Evolutionary conservation across 2,888 invertebrate genomes (phyloP).

Genomic region (Drepanosiphum platanoidis): DNA sequence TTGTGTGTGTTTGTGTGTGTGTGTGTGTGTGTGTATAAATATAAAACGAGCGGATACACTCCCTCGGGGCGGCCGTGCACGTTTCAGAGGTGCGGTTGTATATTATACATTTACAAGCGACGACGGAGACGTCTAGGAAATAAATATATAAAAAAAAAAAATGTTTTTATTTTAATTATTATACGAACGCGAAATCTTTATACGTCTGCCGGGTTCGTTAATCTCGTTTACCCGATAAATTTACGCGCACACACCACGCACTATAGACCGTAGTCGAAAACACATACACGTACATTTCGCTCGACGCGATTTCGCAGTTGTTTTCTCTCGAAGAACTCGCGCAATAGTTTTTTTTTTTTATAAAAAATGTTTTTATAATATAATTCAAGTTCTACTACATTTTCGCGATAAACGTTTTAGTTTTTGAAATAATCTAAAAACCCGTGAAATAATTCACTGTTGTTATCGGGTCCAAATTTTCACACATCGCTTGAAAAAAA

Average conservation of each 20-base stretch:
- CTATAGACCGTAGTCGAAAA: not conserved
- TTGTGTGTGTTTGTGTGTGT: not conserved
- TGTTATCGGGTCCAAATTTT: no score
- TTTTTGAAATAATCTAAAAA: no score
- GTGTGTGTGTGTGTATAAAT: not conserved
- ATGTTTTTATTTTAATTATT: slow-evolving; percentile 7
- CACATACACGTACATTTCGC: not conserved
- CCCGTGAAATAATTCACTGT: no score
- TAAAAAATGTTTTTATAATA: no score
- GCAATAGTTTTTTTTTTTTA: no score
- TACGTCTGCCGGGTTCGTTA: not conserved
- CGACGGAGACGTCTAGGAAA: not conserved
- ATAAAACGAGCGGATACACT: not conserved
- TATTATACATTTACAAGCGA: not conserved
- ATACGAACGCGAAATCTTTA: not conserved
- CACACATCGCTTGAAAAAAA: no score
- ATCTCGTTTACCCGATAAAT: slow-evolving; percentile 1
- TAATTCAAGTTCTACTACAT: no score
- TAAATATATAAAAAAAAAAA: slow-evolving; percentile 10
- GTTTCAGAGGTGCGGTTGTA: not conserved
- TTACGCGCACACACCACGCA: not conserved
- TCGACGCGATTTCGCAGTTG: not conserved
- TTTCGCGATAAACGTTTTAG: no score
- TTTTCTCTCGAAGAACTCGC: no score
- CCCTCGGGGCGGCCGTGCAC: not conserved